These are phyloP conservation scores for Cathartes aura DNA, from an alignment of 2,113 vertebrate genomes.

Conservation along the genomic window DNA sequence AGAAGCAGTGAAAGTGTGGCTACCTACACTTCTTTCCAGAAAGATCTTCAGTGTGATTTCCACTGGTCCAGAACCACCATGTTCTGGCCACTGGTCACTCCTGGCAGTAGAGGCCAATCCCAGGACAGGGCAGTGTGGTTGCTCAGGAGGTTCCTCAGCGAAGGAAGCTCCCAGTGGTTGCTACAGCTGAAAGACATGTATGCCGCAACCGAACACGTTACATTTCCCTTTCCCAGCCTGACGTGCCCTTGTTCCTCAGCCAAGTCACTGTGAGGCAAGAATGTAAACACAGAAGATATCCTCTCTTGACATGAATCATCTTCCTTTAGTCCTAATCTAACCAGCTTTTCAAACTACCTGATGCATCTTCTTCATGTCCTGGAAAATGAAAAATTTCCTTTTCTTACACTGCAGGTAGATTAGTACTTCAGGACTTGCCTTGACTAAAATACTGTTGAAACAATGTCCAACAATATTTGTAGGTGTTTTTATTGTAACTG, in stretches of 20 bases:
- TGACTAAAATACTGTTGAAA: neutral
- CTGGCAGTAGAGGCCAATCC: neutral
- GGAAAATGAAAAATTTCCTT: neutral
- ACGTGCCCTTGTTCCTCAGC: neutral
- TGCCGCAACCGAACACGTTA: fast-evolving
- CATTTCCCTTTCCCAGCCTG: neutral
- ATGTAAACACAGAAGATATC: neutral
- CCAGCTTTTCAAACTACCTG: neutral
- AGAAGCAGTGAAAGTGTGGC: neutral
- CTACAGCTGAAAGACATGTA: neutral
- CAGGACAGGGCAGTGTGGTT: neutral
- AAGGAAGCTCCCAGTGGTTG: neutral
- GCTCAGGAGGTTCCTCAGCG: neutral
- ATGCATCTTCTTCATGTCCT: neutral
- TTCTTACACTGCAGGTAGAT: neutral
- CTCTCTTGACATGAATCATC: neutral
- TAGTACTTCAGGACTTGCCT: neutral
- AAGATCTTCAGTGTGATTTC: neutral
- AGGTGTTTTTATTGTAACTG: neutral
- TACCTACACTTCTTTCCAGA: neutral
- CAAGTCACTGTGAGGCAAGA: neutral
- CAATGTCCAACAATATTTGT: neutral
- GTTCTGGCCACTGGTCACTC: neutral
- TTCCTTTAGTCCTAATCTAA: neutral
- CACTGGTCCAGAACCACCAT: neutral